Conservation (phyloP, 2,113 vertebrate species). For the Nettapus auritus region DNA sequence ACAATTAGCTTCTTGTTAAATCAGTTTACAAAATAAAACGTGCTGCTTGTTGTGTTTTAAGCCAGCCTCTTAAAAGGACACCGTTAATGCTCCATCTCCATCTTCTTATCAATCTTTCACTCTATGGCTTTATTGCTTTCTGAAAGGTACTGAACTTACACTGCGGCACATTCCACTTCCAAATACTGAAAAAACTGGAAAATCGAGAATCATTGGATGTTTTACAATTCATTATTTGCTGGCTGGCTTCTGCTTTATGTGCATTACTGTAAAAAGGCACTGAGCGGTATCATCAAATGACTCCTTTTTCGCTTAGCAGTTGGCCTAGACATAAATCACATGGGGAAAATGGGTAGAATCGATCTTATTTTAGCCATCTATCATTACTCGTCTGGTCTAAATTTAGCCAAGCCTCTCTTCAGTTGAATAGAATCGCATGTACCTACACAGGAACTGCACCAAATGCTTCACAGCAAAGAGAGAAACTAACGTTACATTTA, state of each 20-base stretch:
- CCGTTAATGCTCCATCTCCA: background rate
- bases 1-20: background rate
- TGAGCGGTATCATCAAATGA: background rate
- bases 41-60: background rate
- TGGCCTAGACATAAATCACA: constrained; percentile 15
- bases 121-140: background rate
- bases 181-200: background rate
- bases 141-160: background rate
- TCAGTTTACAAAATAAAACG: constrained; percentile 5
- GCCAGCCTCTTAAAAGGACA: background rate
- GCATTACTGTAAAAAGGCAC: background rate
- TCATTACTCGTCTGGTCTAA: background rate
- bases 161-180: background rate
- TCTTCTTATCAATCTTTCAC: background rate
- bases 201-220: background rate
- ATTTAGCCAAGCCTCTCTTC: background rate
- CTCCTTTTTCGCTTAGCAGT: background rate
- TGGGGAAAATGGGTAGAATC: background rate
- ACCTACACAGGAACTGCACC: background rate
- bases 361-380: background rate
- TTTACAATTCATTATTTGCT: constrained; percentile 16
- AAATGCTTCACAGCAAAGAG: background rate
- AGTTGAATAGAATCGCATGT: background rate
- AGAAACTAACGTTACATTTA: background rate
- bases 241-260: background rate